Conservation (phyloP, 35 echinoderm and acorn worm genomes). For the Nesometra sesokonis region DNA sequence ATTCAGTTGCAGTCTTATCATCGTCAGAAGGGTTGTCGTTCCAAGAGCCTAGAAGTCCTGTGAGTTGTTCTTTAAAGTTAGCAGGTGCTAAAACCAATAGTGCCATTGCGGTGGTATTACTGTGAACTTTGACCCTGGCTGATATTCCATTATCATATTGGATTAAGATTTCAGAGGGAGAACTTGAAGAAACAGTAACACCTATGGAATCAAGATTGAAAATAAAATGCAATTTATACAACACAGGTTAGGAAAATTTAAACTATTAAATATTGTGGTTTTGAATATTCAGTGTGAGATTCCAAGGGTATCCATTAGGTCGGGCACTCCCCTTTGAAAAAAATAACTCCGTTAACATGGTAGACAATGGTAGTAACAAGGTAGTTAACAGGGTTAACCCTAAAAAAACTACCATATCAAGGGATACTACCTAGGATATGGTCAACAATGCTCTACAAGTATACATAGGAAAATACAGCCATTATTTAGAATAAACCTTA, state of each 20-base stretch:
- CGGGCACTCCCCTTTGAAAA: too few species aligned
- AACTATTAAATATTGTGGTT: not conserved
- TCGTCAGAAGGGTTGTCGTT: conserved; percentile 54
- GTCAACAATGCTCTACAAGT: too few species aligned
- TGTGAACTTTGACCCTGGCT: conserved; percentile 27
- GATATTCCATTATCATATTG: conserved; percentile 51
- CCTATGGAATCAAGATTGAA: conserved; percentile 15
- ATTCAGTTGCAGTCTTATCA: conserved; percentile 18
- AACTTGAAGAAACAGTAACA: conserved; percentile 22
- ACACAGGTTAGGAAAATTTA: too few species aligned
- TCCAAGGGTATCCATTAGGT: too few species aligned
- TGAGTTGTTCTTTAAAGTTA: not conserved
- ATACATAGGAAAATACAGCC: too few species aligned
- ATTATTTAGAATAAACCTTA: too few species aligned
- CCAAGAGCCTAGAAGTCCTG: conserved; percentile 84
- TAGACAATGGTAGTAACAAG: too few species aligned
- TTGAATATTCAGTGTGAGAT: not conserved
- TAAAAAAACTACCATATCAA: too few species aligned
- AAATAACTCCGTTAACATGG: too few species aligned
- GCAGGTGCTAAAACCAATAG: conserved; percentile 30
- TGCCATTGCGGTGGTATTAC: conserved; percentile 26
- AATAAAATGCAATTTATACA: too few species aligned
- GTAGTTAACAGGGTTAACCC: too few species aligned
- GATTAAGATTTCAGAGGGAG: conserved; percentile 16
- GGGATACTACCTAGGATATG: too few species aligned